Conservation (phyloP, 2,888 invertebrate species). For the Thelaira solivaga region DNA sequence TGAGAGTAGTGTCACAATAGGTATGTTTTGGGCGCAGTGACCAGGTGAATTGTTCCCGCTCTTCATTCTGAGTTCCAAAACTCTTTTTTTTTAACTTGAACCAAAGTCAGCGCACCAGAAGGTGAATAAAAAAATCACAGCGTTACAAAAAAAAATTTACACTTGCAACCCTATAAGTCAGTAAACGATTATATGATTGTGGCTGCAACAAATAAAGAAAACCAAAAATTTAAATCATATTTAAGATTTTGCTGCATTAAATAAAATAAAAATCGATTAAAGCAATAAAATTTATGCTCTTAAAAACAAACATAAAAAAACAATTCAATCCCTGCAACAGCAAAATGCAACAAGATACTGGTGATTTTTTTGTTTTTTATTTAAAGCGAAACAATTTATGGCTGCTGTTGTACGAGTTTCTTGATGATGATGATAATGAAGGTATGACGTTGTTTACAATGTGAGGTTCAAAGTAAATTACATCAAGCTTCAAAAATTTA, state of each 20-base stretch:
- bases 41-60: too few relatives aligned
- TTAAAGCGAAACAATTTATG: constrained; percentile 3
- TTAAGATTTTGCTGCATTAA: neutral
- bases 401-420: neutral
- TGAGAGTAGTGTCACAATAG: too few relatives aligned
- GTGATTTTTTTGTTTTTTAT: too few relatives aligned
- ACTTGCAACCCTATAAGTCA: constrained; percentile 41
- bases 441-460: constrained; percentile 17
- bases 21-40: too few relatives aligned
- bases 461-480: constrained; percentile 64
- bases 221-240: neutral
- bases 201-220: neutral
- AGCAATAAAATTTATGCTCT: neutral
- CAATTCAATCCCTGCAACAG: too few relatives aligned
- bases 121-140: too few relatives aligned
- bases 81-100: neutral
- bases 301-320: too few relatives aligned
- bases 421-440: too few relatives aligned
- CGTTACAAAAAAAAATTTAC: constrained; percentile 1
- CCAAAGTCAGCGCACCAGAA: constrained; percentile 10
- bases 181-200: constrained; percentile 15
- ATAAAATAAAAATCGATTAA: neutral
- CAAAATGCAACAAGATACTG: too few relatives aligned
- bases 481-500: constrained; percentile 37
- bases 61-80: too few relatives aligned